Base-by-base conservation (phyloP, 2,888 invertebrate genomes). In the Polydrusus cervinus region DNA sequence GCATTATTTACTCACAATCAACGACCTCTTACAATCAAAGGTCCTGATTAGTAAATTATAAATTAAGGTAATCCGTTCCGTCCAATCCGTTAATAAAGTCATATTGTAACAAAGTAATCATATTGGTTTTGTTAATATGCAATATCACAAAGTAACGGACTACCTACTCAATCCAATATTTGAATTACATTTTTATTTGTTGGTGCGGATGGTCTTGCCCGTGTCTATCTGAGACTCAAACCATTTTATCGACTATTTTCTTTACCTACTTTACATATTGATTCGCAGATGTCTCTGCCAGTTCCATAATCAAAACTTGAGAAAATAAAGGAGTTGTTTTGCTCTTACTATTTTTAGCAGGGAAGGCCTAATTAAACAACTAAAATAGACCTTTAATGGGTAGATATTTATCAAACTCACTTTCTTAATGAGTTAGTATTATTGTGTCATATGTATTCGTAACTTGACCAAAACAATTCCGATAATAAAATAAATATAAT, bases 261-360 rank as follows among this genome's bases (percentile, higher is more conserved):
- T 53, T 2, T 30, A 51, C n/a, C n/a, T 20, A n/a, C 53, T 53
- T 53, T 30, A 7, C 3, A 1, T 13, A 2, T 13, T 53, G 25
- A n/a, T 30, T 30, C 30, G 25, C 30, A 53, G 53, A 30, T 53
- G 53, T 8, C 53, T 25, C 53, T 25, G 9, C 25, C 9, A 25
- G 8, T 20, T 7, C 30, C 25, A n/a, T 13, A 25, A 18, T 10
- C 10, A 11, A 51, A 51, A 7, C 2, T 47, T 3, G 16, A 47
- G n/a, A 43, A 43, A n/a, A n/a, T n/a, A n/a, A n/a, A n/a, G 13
- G 16, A 18, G 16, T 49, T 11, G 49, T 13, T 49, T 16, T 47
- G 7, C 7, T 69, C 61, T 20, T 1, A 20, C 69, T 69, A 69
- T 69, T 69, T 69, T 69, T 69, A 69, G 49, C 14, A 8, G 45